These are phyloP conservation scores for Alca torda DNA, from an alignment of 2,797 vertebrate genomes.

Conservation along the genomic window DNA sequence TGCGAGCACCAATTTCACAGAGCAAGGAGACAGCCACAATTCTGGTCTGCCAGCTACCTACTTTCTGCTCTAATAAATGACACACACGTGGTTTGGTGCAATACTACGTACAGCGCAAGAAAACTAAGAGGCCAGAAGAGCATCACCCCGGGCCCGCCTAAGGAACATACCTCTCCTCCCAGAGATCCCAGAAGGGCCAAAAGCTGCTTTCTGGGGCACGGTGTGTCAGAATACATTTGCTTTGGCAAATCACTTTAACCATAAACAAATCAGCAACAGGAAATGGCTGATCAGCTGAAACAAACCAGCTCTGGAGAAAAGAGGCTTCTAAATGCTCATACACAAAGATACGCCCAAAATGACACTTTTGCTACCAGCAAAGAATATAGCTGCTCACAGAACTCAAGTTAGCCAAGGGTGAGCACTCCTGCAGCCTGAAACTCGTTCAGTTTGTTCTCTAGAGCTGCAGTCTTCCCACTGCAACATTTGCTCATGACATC, in stretches of 20 bases:
- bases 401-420: constrained; percentile 3
- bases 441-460: neutral
- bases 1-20: neutral
- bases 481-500: neutral
- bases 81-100: neutral
- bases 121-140: neutral
- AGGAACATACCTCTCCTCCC: neutral
- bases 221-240: constrained; percentile 20
- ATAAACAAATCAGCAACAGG: constrained; percentile 53
- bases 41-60: constrained; percentile 23
- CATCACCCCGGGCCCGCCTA: neutral
- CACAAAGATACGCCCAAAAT: neutral
- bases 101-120: neutral
- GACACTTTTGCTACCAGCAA: neutral
- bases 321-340: neutral
- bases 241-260: constrained; percentile 43
- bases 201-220: neutral
- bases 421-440: neutral
- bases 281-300: constrained; percentile 42
- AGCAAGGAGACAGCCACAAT: neutral
- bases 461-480: neutral
- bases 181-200: constrained; percentile 15
- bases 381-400: neutral
- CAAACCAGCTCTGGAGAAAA: constrained; percentile 18
- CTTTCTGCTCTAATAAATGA: constrained; percentile 11